Percentiles rank a stretch among this genome's conserved stretches.
phyloP scores from a whole-genome alignment of 2,797 vertebrate genomes.

The Diglossa cyanea region DNA sequence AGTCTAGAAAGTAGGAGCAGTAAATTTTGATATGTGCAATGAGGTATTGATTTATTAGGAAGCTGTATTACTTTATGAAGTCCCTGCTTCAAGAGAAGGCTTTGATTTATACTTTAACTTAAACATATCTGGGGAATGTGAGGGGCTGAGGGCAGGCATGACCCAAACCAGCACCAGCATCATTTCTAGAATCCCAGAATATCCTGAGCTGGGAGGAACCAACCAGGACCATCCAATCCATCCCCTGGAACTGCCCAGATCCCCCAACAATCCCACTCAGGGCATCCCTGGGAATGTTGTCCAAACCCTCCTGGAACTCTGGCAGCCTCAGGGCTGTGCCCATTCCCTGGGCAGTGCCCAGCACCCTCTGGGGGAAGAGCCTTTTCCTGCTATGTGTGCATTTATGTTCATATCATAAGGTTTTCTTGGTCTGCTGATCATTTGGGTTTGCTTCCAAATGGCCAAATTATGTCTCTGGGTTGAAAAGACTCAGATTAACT shows the following conservation, averaged over 20 bases:
- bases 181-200: neutral
- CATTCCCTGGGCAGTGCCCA: neutral
- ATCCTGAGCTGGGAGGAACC: neutral
- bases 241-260: accelerated
- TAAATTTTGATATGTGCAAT: neutral
- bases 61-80: neutral
- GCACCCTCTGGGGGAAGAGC: neutral
- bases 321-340: accelerated
- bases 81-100: neutral
- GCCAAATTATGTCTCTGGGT: neutral
- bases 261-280: neutral
- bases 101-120: neutral
- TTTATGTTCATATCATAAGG: neutral
- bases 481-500: neutral
- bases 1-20: neutral
- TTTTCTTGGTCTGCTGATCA: neutral
- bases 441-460: neutral
- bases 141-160: neutral
- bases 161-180: neutral
- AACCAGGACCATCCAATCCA: neutral
- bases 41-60: neutral
- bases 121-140: neutral
- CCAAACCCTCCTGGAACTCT: neutral
- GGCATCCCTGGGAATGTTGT: accelerated
- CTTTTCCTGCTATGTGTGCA: neutral